phyloP scores from a whole-genome alignment of 2,888 invertebrate genomes.

The Lasioglossum marginatum region DNA sequence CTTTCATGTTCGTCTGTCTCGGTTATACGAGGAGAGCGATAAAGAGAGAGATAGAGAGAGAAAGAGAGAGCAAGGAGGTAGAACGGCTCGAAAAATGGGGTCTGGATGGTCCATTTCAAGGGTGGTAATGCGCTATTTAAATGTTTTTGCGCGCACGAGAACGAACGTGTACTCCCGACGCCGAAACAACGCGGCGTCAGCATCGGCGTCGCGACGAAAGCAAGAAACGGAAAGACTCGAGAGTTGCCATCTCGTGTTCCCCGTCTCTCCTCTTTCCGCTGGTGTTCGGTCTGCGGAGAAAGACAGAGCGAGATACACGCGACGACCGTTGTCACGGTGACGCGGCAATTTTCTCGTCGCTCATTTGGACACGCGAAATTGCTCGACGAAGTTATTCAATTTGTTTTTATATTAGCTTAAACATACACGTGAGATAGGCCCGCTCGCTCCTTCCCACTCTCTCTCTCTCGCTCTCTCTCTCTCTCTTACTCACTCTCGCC shows the following conservation, averaged over 20 bases:
- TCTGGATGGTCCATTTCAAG: constrained; percentile 57
- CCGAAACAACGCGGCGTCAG: constrained; percentile 50
- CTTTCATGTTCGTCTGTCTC: constrained; percentile 20
- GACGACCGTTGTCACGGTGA: constrained; percentile 16
- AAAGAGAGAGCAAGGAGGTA: not conserved
- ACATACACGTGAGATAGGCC: constrained; percentile 8
- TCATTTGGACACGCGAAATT: constrained; percentile 37
- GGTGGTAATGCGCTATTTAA: constrained; percentile 74
- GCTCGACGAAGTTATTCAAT: constrained; percentile 43
- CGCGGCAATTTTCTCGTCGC: constrained; percentile 56
- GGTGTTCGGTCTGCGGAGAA: not conserved
- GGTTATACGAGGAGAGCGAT: not conserved
- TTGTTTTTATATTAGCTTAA: constrained; percentile 49
- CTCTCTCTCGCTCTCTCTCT: not conserved
- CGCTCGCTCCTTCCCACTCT: not conserved
- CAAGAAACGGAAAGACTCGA: constrained; percentile 46
- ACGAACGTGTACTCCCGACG: not conserved
- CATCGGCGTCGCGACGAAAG: constrained; percentile 17
- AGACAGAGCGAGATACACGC: not conserved
- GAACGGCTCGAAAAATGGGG: constrained; percentile 19
- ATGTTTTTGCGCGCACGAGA: constrained; percentile 64
- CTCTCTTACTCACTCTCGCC: not conserved
- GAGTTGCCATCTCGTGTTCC: not conserved
- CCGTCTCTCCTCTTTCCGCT: constrained; percentile 29
- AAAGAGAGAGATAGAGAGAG: not conserved